Base-by-base conservation (phyloP, 1,140 invertebrate genomes). In the Drosophila equinoxialis region DNA sequence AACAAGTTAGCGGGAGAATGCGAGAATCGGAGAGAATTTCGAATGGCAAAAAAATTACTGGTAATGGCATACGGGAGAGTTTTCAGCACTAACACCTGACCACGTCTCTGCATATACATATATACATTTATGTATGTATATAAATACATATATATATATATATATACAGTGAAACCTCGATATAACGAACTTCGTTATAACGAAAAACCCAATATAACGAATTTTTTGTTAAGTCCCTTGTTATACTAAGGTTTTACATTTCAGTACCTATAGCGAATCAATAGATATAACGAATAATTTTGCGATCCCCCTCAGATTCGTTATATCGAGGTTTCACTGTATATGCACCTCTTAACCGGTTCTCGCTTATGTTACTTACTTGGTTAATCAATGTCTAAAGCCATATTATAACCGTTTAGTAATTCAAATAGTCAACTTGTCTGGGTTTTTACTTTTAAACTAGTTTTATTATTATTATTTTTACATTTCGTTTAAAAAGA, bases 1-100 rank as follows among this genome's bases (percentile, higher is more conserved):
- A 67, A 73, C 74, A 66, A 58, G 68, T 64, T 17, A 13, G 42
- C 51, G 71, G 71, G 71, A 65, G 39, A 54, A 23, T 23, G 41
- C 17, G 14, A 14, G 35, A 54, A 51, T 11, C 13, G 13, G 13
- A 63, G n/a, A 60, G 35, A 41, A n/a, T 51, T 55, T 45, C 1
- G 30, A n/a, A 14, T 48, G 45, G 45, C 45, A 48, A 14, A 48
- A 48, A 30, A 30, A 30, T 39, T 39, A 39, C 37, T 39, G 37
- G 37, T 13, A 39, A 13, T 37, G 35, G 35, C 35, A 37, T 39
- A 11, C 17, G 45, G 45, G 45, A 51, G 45, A 58, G 55, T 58
- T 58, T 30, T 23, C 23, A 8, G 55, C 30, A 58, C 30, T 11
- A 58, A 58, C 55, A 35, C 55, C 30, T 35, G 33, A 30, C 55